Evolutionary conservation across 2,888 invertebrate species (phyloP).

Genomic region (Fissipunctia ypsillon): DNA sequence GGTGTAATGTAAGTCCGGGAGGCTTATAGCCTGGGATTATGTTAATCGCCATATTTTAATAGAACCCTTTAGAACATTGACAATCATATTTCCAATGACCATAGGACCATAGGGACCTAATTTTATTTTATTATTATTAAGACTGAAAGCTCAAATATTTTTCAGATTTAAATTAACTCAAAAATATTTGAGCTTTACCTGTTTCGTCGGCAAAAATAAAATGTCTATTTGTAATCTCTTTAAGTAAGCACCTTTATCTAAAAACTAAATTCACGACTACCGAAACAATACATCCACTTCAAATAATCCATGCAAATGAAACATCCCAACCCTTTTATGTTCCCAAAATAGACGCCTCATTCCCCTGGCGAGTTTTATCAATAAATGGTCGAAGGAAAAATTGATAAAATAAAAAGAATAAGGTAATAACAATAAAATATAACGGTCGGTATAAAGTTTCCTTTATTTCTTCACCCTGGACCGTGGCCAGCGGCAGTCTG

Average conservation of each 20-base stretch:
- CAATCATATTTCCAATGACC: no score
- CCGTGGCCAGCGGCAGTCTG: constrained; percentile 74
- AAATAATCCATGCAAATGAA: constrained; percentile 61
- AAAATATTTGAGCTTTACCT: background rate
- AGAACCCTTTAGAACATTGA: no score
- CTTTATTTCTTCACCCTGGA: constrained; percentile 78
- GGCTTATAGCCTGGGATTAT: background rate
- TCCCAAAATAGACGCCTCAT: constrained; percentile 48
- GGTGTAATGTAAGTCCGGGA: background rate
- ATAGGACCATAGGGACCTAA: no score
- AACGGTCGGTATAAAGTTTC: constrained; percentile 81
- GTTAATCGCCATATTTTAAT: no score
- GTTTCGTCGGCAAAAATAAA: constrained; percentile 1
- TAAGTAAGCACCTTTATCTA: constrained; percentile 25
- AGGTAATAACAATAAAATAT: constrained; percentile 87
- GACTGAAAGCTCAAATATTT: background rate
- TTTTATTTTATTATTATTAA: background rate
- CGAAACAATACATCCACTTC: constrained; percentile 46
- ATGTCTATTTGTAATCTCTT: background rate
- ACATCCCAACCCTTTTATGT: constrained; percentile 62
- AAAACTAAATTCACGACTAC: constrained; percentile 34
- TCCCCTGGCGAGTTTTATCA: constrained; percentile 65
- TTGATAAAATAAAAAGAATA: constrained; percentile 82
- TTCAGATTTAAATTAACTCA: background rate
- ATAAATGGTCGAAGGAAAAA: constrained; percentile 73